Conservation (phyloP, 2,797 vertebrate species). For the Darevskia nairensis region DNA sequence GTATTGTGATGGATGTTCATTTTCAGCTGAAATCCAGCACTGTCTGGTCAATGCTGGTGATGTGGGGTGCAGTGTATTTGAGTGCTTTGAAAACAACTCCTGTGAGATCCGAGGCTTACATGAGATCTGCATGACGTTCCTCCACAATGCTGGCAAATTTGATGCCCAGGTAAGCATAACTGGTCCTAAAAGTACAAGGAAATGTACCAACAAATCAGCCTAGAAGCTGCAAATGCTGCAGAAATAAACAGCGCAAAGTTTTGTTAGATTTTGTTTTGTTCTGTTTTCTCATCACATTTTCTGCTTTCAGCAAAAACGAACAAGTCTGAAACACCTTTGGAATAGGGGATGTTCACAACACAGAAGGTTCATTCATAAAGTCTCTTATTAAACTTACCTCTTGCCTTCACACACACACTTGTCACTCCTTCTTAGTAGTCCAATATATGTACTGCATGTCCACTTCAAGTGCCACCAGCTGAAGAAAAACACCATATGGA, state of each 20-base stretch:
- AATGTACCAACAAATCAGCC: neutral
- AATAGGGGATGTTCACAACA: neutral
- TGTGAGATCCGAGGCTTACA: constrained; percentile 98
- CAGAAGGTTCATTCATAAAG: neutral
- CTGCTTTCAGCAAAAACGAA: neutral
- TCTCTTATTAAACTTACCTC: neutral
- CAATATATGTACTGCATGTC: neutral
- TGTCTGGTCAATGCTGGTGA: constrained; percentile 97
- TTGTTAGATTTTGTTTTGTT: neutral
- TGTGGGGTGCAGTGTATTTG: constrained; percentile 97
- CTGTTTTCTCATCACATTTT: neutral
- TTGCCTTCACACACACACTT: neutral
- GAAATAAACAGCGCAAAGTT: rapidly evolving
- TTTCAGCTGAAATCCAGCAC: constrained; percentile 96
- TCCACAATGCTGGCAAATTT: constrained; percentile 99
- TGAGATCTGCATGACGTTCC: constrained; percentile 98
- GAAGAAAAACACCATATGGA: neutral
- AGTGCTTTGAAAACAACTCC: constrained; percentile 99
- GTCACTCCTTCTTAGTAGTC: neutral
- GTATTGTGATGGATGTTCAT: constrained; percentile 67
- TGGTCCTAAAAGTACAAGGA: neutral
- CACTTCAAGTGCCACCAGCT: neutral
- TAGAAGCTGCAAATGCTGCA: constrained; percentile 13
- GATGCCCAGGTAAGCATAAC: constrained; percentile 93
- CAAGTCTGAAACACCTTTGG: neutral